Evolutionary conservation across 2,113 vertebrate species (phyloP), one percentile per base, ranked within the genome.

Genomic region (Tetrao urogallus): DNA sequence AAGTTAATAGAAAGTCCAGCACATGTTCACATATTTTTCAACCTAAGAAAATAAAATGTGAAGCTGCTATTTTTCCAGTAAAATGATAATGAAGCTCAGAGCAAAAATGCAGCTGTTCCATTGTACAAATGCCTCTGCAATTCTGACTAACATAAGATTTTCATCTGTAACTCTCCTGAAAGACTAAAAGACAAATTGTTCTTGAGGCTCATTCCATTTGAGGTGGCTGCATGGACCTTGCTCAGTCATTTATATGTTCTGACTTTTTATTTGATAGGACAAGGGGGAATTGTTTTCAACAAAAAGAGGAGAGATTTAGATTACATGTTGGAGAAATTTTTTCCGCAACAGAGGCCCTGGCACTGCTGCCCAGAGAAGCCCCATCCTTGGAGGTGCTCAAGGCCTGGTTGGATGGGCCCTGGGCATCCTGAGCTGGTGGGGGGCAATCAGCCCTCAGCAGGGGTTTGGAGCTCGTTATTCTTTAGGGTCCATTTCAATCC

Each of bases 71-170:
- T 93, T 63, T 56, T 74, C 24, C 22, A 48, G 65, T 84, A 32
- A 64, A 36, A 94, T 73, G 34, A 54, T 91, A 82, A 71, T 79
- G 15, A 76, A 45, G 13, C 61, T 77, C 64, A 61, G 63, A 87
- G 87, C 16, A 72, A 64, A 93, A 82, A 58, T 79, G 58, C 89
- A 94, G 71, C 81, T 89, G 60, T 66, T 89, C 67, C 19, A 13
- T 47, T 93, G n/a, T 84, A 17, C 66, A n/a, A 82, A 30, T 27
- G 4, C 76, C 63, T 90, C 36, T 82, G 8, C 58, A 78, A 21
- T 15, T 69, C 70, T 89, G 50, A 34, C 66, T 89, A 8, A 80
- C 45, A 47, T 70, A 69, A 47, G 30, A 42, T 87, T 70, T 92
- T 38, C 48, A 73, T 92, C 40, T 63, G 12, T 36, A 89, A 9